Evolutionary conservation across 2,888 invertebrate genomes (phyloP), one percentile per base, ranked within the genome.

Genomic region (Metalampra italica): DNA sequence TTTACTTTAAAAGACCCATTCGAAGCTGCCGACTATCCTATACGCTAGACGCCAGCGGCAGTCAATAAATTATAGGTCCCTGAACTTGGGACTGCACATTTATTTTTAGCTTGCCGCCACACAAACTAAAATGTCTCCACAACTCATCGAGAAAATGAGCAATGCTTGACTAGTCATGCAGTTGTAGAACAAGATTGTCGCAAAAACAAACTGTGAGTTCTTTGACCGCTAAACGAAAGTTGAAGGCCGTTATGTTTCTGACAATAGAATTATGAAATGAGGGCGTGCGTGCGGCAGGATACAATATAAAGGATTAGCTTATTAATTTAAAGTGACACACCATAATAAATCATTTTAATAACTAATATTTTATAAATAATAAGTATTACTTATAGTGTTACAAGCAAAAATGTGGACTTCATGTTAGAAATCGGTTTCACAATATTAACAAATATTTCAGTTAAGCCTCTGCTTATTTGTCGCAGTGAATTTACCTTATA

Each of bases 11-110:
- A 38, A 29, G 47, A 37, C 43, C 7, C 11, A 42, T 34, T 43
- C 43, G 38, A 43, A 37, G 39, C 29, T 30, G 30, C 38, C 7
- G 39, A 43, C 32, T 14, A 14, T 43, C 12, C 43, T 30, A 22
- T 22, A 13, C 34, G 36, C 41, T 29, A 34, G 15, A 37, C 13
- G 45, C 49, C 40, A 29, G 29, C 30, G 15, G 49, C 37, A 22
- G 50, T n/a, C 50, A 53, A 52, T 67, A 64, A 66, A 67, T 67
- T 77, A 75, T 64, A 77, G 80, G 79, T 83, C 75, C 73, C 62
- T 82, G 84, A 83, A 83, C 82, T 83, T 83, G 77, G 64, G 62
- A 64, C 66, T 59, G 56, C 60, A 65, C 53, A 66, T 57, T 60
- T 76, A 78, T 76, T 71, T 73, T 74, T 73, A 78, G 68, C 67